Evolutionary conservation across 2,797 vertebrate genomes (phyloP), one percentile per base, ranked within the genome.

Genomic region (Synanceia verrucosa): DNA sequence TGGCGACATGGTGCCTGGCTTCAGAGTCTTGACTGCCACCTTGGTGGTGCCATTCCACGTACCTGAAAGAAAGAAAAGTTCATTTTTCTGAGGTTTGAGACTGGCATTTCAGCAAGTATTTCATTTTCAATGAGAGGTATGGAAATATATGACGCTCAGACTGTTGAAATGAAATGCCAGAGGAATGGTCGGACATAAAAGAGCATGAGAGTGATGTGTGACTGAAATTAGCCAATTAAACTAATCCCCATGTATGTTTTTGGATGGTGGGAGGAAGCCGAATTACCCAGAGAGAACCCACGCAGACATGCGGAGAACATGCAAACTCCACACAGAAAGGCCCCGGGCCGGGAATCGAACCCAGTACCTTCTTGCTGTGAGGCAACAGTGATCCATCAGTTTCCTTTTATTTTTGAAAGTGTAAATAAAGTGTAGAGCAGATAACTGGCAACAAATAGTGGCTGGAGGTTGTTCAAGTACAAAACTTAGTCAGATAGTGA

Each of bases 11-110:
- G 98, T 99, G 86, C 98, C 98, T 2, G 97, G 97, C 85, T 99
- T 99, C 87, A 99, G 92, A 24, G 98, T 99, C 94, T 99, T 99
- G 90, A 99, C 98, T 41, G 98, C 98, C 92, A 99, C 98, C 92
- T 99, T 98, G 68, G 98, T 99, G 91, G 97, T 98, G 86, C 98
- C 97, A 2, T 99, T 99, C 98, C 98, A 99, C 0, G 97, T 99
- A 86, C 98, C 98, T 99, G 79, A 65, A 7, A 37, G 43, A 62
- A 11, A 6, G 23, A 62, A 19, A 24, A 33, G 19, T 28, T 71
- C 8, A 26, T 65, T 53, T 16, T 29, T 7, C 3, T 6, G 9
- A 62, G 10, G 44, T 28, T 23, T 24, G 18, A 1, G 4, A 26
- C 14, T 18, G 19, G 11, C 4, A 47, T 28, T 29, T 31, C 9